Percentiles rank a stretch among this genome's conserved stretches.
phyloP scores from a whole-genome alignment of 2,888 invertebrate genomes.

The Drosophila anomalata region DNA sequence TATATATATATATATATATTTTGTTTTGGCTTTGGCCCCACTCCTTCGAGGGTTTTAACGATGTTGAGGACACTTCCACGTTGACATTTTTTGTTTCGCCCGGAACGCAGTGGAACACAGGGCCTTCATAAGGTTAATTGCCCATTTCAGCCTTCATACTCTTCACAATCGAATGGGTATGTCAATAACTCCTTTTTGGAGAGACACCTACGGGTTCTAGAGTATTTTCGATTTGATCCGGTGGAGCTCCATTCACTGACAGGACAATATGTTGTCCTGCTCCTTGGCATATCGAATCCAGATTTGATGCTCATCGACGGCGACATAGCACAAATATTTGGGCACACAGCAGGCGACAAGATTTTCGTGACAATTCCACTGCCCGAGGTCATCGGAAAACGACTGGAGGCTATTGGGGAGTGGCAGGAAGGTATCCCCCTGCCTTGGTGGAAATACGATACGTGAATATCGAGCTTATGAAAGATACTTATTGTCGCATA shows the following conservation, averaged over 20 bases:
- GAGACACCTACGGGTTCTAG: conserved; percentile 5
- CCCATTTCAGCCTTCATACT: conserved; percentile 55
- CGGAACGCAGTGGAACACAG: conserved; percentile 3
- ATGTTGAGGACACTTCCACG: conserved; percentile 31
- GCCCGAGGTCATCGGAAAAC: conserved; percentile 52
- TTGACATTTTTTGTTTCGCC: conserved; percentile 30
- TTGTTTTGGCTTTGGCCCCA: conserved; percentile 3
- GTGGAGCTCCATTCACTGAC: background rate
- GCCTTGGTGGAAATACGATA: conserved; percentile 2
- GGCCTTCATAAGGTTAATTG: conserved; percentile 76
- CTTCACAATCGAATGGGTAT: conserved; percentile 37
- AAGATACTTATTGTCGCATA: conserved; percentile 44
- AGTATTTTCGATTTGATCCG: conserved; percentile 32
- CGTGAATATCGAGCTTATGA: conserved; percentile 32
- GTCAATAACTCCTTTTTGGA: conserved; percentile 17
- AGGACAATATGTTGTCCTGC: conserved; percentile 1
- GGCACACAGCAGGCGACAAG: conserved; percentile 53
- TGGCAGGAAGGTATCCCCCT: too few species aligned
- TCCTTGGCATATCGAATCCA: conserved; percentile 50
- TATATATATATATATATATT: background rate
- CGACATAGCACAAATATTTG: conserved; percentile 51
- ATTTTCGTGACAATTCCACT: conserved; percentile 29
- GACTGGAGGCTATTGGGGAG: background rate
- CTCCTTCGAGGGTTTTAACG: conserved; percentile 11
- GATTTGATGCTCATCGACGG: conserved; percentile 52